These are phyloP conservation scores for Parapristionchus giblindavisi DNA, from an alignment of 2,888 invertebrate genomes.

Conservation along the genomic window DNA sequence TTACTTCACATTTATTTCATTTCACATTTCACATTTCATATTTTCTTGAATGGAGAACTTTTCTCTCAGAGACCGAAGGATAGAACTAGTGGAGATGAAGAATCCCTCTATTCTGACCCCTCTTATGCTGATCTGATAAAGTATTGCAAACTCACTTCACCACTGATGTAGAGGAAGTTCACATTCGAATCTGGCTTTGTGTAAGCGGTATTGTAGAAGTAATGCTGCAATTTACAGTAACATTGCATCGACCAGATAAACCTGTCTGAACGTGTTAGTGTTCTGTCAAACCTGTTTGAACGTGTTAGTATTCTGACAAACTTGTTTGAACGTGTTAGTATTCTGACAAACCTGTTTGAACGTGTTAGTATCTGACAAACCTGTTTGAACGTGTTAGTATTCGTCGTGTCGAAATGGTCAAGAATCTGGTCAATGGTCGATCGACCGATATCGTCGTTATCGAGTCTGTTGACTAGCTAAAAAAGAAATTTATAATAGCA, in stretches of 20 bases:
- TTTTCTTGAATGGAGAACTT: neutral
- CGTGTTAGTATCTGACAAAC: neutral
- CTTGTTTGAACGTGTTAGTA: constrained; percentile 15
- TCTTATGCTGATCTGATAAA: no score
- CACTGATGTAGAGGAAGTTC: constrained; percentile 19
- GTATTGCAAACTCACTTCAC: constrained; percentile 29
- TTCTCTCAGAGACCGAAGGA: no score
- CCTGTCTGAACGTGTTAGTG: neutral
- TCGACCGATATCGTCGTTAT: no score
- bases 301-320: neutral
- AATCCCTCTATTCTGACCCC: no score
- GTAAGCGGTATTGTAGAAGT: constrained; percentile 4
- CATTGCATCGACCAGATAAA: no score
- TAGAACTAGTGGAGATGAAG: no score
- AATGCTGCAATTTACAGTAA: constrained; percentile 4
- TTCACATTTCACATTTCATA: neutral
- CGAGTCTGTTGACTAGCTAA: no score
- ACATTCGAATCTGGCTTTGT: neutral
- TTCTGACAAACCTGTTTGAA: no score
- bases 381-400: constrained; percentile 15
- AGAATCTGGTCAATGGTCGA: no score
- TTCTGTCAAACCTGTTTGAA: no score
- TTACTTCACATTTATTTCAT: neutral
- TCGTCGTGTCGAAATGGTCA: constrained; percentile 13
- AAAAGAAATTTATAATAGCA: no score